phyloP scores from a whole-genome alignment of 2,888 invertebrate species.

The Smittia sp. region DNA sequence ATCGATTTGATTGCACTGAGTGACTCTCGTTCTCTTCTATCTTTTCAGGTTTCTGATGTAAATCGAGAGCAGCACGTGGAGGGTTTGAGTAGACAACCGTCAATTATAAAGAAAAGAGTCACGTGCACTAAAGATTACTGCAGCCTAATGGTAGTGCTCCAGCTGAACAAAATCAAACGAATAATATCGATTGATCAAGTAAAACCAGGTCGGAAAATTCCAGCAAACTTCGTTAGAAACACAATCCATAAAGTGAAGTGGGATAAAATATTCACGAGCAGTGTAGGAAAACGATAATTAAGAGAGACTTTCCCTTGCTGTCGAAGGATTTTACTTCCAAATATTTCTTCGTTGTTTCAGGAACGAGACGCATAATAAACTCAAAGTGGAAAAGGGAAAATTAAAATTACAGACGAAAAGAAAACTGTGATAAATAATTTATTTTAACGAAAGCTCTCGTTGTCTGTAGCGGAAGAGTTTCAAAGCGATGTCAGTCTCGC shows the following conservation, averaged over 20 bases:
- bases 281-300: no score
- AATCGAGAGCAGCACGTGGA: background rate
- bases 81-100: background rate
- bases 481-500: background rate
- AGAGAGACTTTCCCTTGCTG: no score
- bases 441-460: no score
- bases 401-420: no score
- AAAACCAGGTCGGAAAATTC: background rate
- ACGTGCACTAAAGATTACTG: background rate
- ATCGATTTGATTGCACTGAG: background rate
- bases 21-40: background rate
- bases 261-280: background rate
- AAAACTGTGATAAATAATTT: no score
- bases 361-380: no score
- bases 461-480: no score
- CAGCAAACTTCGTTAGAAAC: background rate
- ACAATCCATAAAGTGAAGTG: background rate
- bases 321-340: no score
- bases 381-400: background rate
- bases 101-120: conserved; percentile 12
- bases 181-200: background rate
- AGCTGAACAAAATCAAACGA: background rate
- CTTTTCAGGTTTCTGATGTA: background rate
- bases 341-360: no score
- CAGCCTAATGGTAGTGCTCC: background rate